A percentile compares a stretch with the other conserved stretches of the same genome.
These are phyloP conservation scores for Himalopsyche tibetana DNA, from an alignment of 2,888 invertebrate species.

Conservation along the genomic window DNA sequence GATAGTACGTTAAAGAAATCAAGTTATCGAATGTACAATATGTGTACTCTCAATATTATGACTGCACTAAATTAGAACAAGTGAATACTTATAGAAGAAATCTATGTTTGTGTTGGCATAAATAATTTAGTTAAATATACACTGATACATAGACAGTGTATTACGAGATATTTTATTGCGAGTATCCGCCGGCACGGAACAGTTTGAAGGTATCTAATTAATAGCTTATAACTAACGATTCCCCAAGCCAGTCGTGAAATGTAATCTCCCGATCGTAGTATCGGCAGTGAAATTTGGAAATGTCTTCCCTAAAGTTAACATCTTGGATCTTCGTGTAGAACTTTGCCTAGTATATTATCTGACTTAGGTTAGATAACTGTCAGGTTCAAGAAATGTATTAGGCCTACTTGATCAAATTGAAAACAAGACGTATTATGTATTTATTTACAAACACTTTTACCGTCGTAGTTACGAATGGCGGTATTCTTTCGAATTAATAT, in stretches of 20 bases:
- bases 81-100: not conserved
- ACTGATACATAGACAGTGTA: not conserved
- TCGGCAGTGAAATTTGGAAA: conserved; percentile 94
- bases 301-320: conserved; percentile 88
- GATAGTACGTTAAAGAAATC: too few species aligned
- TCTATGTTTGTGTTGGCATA: too few species aligned
- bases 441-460: too few species aligned
- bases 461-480: too few species aligned
- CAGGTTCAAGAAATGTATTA: not conserved
- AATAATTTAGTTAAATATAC: too few species aligned
- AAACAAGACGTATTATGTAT: too few species aligned
- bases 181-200: not conserved
- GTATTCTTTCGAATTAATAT: too few species aligned
- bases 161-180: conserved; percentile 17
- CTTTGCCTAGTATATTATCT: not conserved
- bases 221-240: conserved; percentile 82
- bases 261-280: conserved; percentile 86
- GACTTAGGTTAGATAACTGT: conserved; percentile 25
- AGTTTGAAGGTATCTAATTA: not conserved
- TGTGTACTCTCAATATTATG: not conserved
- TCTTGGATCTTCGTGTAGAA: conserved; percentile 67
- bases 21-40: conserved; percentile 9
- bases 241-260: conserved; percentile 91
- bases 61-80: too few species aligned
- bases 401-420: too few species aligned